Conservation (phyloP, 2,113 vertebrate genomes). For the Ellobius talpinus region DNA sequence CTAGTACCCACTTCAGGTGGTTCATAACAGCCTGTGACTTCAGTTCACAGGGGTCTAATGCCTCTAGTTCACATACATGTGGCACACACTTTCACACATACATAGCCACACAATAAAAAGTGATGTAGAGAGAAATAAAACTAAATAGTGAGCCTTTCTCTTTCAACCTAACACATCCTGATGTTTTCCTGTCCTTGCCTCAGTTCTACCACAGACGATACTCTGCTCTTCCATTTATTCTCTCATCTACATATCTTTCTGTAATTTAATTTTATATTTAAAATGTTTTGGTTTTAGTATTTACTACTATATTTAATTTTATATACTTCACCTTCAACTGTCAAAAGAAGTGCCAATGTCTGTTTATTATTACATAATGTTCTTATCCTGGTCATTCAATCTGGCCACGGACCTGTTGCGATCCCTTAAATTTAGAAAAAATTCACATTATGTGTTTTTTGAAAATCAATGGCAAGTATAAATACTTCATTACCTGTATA, state of each 20-base stretch:
- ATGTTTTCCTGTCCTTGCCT: background rate
- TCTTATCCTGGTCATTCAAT: background rate
- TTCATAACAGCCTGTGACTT: background rate
- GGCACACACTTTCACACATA: background rate
- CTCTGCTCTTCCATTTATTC: background rate
- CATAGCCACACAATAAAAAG: background rate
- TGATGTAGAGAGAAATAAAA: background rate
- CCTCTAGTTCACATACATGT: background rate
- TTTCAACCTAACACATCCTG: background rate
- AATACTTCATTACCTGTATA: background rate
- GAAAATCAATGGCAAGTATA: background rate
- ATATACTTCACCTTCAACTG: background rate
- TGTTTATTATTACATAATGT: background rate
- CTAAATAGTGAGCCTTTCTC: background rate
- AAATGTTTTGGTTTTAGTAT: background rate
- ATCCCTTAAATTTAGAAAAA: background rate
- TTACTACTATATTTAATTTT: slow-evolving; percentile 13
- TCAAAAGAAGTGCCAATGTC: background rate
- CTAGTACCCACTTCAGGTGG: background rate
- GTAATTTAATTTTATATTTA: background rate
- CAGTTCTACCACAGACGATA: background rate
- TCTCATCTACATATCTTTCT: background rate
- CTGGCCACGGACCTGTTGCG: background rate
- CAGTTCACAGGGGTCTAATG: background rate
- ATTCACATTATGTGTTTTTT: background rate